These are phyloP conservation scores for Fukomys damarensis DNA, from an alignment of 2,113 vertebrate species.

Conservation along the genomic window DNA sequence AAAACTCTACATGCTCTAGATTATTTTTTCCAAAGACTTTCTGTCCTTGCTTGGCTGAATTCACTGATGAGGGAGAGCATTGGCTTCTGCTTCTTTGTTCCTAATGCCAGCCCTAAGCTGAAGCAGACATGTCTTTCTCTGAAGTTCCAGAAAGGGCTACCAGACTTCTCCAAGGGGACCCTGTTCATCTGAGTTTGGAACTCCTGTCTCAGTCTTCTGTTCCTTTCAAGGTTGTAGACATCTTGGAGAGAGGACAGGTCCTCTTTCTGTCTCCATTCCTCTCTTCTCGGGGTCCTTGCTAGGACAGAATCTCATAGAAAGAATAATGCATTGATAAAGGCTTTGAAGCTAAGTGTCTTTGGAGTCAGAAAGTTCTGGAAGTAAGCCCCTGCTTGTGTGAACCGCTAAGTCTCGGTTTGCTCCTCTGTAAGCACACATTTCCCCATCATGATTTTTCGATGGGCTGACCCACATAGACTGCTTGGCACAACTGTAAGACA, in stretches of 20 bases:
- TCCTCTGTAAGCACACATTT: slow-evolving; percentile 1
- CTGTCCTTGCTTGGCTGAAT: neutral
- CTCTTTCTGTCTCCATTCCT: neutral
- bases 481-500: neutral
- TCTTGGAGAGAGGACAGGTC: neutral
- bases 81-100: neutral
- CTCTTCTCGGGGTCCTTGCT: neutral
- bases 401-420: slow-evolving; percentile 12
- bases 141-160: neutral
- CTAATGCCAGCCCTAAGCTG: neutral
- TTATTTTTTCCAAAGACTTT: neutral
- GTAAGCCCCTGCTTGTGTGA: neutral
- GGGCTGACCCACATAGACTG: neutral
- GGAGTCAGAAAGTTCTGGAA: slow-evolving; percentile 40
- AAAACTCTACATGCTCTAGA: neutral
- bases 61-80: neutral
- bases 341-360: slow-evolving; percentile 29
- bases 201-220: neutral
- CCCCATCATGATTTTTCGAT: neutral
- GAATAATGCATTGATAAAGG: neutral
- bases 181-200: neutral
- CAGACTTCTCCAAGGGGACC: neutral
- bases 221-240: neutral
- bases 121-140: neutral
- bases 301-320: neutral